Conservation (phyloP, 2,113 vertebrate species). For the Origma solitaria region DNA sequence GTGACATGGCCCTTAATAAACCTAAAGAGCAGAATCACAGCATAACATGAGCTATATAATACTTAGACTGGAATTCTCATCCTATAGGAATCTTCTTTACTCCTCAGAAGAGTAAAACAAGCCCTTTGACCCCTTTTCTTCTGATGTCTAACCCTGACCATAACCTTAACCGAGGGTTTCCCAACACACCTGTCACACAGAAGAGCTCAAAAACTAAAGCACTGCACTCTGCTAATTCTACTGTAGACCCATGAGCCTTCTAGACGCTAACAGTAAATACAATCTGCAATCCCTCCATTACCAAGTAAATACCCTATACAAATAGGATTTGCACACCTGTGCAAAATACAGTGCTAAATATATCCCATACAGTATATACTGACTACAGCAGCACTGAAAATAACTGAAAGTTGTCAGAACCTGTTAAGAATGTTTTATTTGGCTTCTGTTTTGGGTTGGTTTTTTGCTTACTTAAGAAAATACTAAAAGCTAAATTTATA, state of each 20-base stretch:
- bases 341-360: neutral
- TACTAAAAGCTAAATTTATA: neutral
- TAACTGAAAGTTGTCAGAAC: neutral
- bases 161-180: neutral
- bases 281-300: neutral
- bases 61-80: neutral
- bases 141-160: neutral
- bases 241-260: neutral
- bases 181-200: neutral
- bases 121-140: neutral
- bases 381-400: neutral
- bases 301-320: neutral
- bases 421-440: neutral
- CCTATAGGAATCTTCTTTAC: neutral
- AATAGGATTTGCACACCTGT: neutral
- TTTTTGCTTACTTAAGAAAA: neutral
- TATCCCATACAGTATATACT: neutral
- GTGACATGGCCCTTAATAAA: neutral
- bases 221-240: neutral
- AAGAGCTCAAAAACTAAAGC: neutral
- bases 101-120: neutral
- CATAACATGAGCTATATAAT: neutral
- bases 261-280: neutral
- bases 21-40: neutral
- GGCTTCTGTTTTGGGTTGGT: neutral